Percentiles rank a stretch among this genome's conserved stretches.
Conservation (phyloP, 2,888 invertebrate species). For the Pristionchus arcanus region DNA sequence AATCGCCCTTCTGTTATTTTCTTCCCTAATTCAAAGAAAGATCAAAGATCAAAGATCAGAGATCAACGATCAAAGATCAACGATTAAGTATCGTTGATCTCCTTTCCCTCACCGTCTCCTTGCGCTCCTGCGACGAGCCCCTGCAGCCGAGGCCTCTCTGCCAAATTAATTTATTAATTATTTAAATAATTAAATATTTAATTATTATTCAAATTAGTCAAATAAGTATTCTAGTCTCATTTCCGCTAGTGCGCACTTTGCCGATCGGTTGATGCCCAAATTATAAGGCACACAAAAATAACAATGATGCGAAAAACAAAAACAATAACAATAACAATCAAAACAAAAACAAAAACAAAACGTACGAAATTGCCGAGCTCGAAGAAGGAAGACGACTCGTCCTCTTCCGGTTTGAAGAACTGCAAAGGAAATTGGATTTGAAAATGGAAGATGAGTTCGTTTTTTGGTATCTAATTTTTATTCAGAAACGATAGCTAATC, state of each 20-base stretch:
- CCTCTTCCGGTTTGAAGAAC: conserved; percentile 26
- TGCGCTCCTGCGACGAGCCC: conserved; percentile 16
- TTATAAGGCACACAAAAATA: background rate
- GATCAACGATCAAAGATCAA: too few relatives aligned
- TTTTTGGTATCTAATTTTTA: too few relatives aligned
- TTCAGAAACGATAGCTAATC: too few relatives aligned
- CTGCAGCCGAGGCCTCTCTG: background rate
- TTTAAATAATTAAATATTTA: background rate
- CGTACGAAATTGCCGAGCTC: conserved; percentile 2
- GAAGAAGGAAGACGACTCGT: background rate
- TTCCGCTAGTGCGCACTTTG: background rate
- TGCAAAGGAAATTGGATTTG: background rate
- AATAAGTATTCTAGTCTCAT: background rate
- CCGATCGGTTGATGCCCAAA: background rate
- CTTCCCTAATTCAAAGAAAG: too few relatives aligned
- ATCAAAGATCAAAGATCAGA: too few relatives aligned
- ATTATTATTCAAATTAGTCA: background rate
- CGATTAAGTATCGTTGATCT: too few relatives aligned
- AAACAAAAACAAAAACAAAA: background rate
- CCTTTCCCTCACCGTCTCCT: background rate
- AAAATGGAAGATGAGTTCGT: background rate
- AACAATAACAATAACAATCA: background rate
- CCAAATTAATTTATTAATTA: background rate
- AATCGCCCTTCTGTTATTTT: too few relatives aligned
- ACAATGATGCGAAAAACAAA: background rate